These are phyloP conservation scores for Quadroppia sp. DNA, from an alignment of 2,888 invertebrate genomes.

Conservation along the genomic window DNA sequence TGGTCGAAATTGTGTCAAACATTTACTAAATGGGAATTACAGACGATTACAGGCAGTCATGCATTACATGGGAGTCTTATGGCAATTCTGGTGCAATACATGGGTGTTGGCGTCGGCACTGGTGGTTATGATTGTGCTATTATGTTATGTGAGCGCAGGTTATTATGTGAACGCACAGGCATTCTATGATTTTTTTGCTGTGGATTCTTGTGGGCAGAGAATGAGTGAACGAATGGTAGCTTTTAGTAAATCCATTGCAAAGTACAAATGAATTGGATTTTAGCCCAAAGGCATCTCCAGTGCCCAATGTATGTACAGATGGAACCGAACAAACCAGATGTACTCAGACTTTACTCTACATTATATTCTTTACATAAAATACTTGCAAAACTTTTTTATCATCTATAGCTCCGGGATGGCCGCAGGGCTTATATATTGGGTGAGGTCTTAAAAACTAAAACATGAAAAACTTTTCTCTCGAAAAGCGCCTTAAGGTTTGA, in stretches of 20 bases:
- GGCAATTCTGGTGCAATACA: conserved; percentile 21
- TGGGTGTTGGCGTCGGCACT: background rate
- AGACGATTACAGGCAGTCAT: too few species aligned
- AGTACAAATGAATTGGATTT: conserved; percentile 28
- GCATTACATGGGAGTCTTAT: background rate
- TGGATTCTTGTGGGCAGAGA: conserved; percentile 27
- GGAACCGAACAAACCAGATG: background rate
- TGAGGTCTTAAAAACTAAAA: conserved; percentile 36
- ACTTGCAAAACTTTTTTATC: conserved; percentile 13
- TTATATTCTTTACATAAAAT: conserved; percentile 7
- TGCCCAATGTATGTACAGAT: conserved; percentile 12
- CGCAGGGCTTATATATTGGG: conserved; percentile 10
- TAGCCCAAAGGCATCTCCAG: background rate
- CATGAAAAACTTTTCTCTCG: conserved; percentile 14
- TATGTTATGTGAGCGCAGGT: background rate
- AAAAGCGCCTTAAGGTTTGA: conserved; percentile 15
- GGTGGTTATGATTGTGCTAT: background rate
- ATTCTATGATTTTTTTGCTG: background rate
- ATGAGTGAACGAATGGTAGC: conserved; percentile 9
- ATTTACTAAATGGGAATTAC: background rate
- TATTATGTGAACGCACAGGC: background rate
- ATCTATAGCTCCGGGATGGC: conserved; percentile 7
- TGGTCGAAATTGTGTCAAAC: background rate
- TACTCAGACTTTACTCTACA: conserved; percentile 1
- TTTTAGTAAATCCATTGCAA: conserved; percentile 36